Percentiles rank a stretch among this genome's conserved stretches.
These are phyloP conservation scores for Ashinkailepas kermadecensis DNA, from an alignment of 2,888 invertebrate species.

Conservation along the genomic window DNA sequence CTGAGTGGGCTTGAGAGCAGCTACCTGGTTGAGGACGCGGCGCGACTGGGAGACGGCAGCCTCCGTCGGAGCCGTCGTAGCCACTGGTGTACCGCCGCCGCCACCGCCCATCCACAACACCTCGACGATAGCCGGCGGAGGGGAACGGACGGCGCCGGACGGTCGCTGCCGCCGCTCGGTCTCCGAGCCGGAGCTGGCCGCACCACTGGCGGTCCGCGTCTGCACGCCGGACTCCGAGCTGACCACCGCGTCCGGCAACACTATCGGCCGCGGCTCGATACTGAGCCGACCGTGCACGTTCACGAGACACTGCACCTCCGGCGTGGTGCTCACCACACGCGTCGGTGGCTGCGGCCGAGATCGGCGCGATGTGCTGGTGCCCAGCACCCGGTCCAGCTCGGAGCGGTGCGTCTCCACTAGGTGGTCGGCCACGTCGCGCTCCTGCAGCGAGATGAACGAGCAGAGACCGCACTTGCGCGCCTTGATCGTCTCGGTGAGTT, in stretches of 20 bases:
- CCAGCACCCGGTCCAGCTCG: not conserved
- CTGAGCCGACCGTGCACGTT: not conserved
- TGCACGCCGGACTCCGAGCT: not conserved
- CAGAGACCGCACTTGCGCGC: conserved; percentile 10
- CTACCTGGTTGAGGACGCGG: not conserved
- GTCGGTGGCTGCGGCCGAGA: not conserved
- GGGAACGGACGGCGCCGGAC: too few relatives aligned
- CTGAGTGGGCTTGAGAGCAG: not conserved
- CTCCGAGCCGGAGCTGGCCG: too few relatives aligned
- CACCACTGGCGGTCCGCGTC: not conserved
- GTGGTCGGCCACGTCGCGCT: not conserved
- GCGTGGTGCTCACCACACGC: not conserved
- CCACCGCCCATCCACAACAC: conserved; percentile 4
- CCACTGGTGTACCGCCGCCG: not conserved
- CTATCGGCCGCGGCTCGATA: not conserved
- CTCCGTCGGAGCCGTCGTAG: not conserved
- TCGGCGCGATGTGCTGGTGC: too few relatives aligned
- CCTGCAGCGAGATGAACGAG: not conserved
- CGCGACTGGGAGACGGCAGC: not conserved
- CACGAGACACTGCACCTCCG: not conserved
- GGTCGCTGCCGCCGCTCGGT: too few relatives aligned
- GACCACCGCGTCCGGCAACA: not conserved
- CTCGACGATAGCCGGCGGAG: not conserved
- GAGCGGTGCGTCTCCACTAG: not conserved
- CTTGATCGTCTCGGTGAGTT: not conserved